Evolutionary conservation across 2,888 invertebrate species (phyloP).

Genomic region (Melanostoma scalare): DNA sequence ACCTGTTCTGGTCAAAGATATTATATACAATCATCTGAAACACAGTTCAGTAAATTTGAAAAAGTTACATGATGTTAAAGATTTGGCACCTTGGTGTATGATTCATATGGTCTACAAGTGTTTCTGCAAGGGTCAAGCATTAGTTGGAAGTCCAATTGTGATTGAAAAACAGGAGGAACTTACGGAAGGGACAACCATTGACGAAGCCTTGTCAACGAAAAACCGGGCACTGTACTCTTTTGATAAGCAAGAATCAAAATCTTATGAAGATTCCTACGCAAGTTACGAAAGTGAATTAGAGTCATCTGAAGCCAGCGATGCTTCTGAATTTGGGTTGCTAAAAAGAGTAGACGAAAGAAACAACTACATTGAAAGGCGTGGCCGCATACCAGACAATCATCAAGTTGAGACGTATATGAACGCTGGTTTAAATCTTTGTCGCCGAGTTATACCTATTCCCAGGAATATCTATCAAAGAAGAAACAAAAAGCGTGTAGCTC

Average conservation of each 20-base stretch:
- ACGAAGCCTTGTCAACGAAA: conserved; percentile 16
- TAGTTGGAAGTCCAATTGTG: conserved; percentile 78
- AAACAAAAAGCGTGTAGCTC: conserved; percentile 75
- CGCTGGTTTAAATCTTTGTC: conserved; percentile 71
- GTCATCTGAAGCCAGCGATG: conserved; percentile 25
- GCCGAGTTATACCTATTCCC: conserved; percentile 77
- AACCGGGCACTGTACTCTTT: conserved; percentile 79
- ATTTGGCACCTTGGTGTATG: conserved; percentile 86
- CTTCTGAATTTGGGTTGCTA: background rate
- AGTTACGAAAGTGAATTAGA: conserved; percentile 20
- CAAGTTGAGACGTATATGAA: conserved; percentile 51
- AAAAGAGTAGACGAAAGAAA: conserved; percentile 41
- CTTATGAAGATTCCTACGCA: background rate
- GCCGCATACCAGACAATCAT: conserved; percentile 47
- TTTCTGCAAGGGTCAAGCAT: conserved; percentile 83
- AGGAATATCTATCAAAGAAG: conserved; percentile 74
- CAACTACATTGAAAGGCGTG: conserved; percentile 40
- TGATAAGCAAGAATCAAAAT: conserved; percentile 75
- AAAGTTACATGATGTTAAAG: conserved; percentile 78
- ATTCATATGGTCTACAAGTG: conserved; percentile 86
- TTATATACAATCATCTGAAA: conserved; percentile 75
- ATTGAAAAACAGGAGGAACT: conserved; percentile 77
- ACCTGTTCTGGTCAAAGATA: conserved; percentile 75
- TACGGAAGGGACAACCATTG: conserved; percentile 12
- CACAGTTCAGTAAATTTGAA: conserved; percentile 79